A percentile compares a stretch with the other conserved stretches of the same genome.
phyloP scores from a whole-genome alignment of 2,113 vertebrate genomes.

The Thalassoma bifasciatum region DNA sequence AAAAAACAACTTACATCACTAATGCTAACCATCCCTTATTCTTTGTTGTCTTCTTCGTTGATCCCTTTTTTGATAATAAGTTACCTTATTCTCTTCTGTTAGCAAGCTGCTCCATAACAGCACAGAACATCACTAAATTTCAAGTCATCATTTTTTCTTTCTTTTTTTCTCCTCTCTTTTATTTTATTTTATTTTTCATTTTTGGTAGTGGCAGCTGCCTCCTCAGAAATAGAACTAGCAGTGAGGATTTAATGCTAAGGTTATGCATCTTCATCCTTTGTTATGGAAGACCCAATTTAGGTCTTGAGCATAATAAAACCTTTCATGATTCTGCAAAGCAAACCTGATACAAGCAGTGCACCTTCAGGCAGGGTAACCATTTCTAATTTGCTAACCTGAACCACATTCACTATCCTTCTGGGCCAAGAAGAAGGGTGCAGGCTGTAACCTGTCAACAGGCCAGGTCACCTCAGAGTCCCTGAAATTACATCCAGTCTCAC shows the following conservation, averaged over 20 bases:
- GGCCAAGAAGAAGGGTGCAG: conserved; percentile 37
- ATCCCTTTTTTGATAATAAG: too few relatives aligned
- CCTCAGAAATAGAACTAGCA: conserved; percentile 61
- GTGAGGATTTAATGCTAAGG: conserved; percentile 32
- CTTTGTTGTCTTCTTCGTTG: neutral
- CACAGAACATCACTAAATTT: too few relatives aligned
- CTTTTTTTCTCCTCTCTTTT: too few relatives aligned
- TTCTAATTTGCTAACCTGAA: conserved; percentile 75
- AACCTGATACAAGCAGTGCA: conserved; percentile 60
- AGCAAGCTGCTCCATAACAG: too few relatives aligned
- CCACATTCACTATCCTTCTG: conserved; percentile 65
- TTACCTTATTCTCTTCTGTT: too few relatives aligned
- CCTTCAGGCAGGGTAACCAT: conserved; percentile 65
- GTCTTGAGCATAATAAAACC: conserved; percentile 64
- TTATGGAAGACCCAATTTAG: conserved; percentile 52
- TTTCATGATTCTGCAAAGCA: conserved; percentile 56
- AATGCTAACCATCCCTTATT: neutral
- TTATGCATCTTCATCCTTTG: conserved; percentile 44
- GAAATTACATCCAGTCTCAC: conserved; percentile 59
- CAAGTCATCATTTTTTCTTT: neutral
- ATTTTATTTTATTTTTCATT: neutral
- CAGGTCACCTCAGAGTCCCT: conserved; percentile 35
- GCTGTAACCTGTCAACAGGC: conserved; percentile 61
- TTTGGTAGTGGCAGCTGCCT: conserved; percentile 11
- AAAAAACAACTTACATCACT: too few relatives aligned